Percentiles rank a stretch among this genome's conserved stretches.
phyloP scores from a whole-genome alignment of 2,113 vertebrate species.

The Dicaeum eximium region DNA sequence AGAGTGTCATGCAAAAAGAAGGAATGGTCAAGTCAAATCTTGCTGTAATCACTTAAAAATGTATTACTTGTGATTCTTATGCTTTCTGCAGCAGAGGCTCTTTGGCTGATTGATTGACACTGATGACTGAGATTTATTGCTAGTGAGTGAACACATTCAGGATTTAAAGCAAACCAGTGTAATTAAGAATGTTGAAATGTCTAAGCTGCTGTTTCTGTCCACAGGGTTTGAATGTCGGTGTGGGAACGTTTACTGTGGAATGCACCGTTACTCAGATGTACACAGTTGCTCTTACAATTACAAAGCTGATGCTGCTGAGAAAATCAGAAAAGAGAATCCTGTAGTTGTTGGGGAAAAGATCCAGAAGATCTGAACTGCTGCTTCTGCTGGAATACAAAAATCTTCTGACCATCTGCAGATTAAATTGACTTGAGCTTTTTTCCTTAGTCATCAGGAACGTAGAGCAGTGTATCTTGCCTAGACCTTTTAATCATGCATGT shows the following conservation, averaged over 20 bases:
- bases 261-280: slow-evolving; percentile 86
- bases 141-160: slow-evolving; percentile 39
- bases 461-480: slow-evolving; percentile 75
- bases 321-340: slow-evolving; percentile 92
- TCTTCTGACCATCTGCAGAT: slow-evolving; percentile 76
- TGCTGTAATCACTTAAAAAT: background rate
- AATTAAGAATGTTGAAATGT: background rate
- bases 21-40: background rate
- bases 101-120: slow-evolving; percentile 9
- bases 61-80: slow-evolving; percentile 23
- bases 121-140: slow-evolving; percentile 36
- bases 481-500: slow-evolving; percentile 83
- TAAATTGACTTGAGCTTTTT: slow-evolving; percentile 75
- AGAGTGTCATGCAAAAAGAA: background rate
- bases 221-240: slow-evolving; percentile 88
- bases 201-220: slow-evolving; percentile 18
- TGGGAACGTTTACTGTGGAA: slow-evolving; percentile 84
- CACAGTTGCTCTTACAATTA: slow-evolving; percentile 90
- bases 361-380: slow-evolving; percentile 85
- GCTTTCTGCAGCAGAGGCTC: slow-evolving; percentile 38
- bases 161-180: background rate
- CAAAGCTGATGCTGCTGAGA: slow-evolving; percentile 88
- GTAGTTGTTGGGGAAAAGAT: slow-evolving; percentile 89
- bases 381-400: slow-evolving; percentile 72
- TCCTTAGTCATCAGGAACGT: slow-evolving; percentile 74